These are phyloP conservation scores for Lymantria dispar DNA, from an alignment of 2,888 invertebrate genomes.

Conservation along the genomic window DNA sequence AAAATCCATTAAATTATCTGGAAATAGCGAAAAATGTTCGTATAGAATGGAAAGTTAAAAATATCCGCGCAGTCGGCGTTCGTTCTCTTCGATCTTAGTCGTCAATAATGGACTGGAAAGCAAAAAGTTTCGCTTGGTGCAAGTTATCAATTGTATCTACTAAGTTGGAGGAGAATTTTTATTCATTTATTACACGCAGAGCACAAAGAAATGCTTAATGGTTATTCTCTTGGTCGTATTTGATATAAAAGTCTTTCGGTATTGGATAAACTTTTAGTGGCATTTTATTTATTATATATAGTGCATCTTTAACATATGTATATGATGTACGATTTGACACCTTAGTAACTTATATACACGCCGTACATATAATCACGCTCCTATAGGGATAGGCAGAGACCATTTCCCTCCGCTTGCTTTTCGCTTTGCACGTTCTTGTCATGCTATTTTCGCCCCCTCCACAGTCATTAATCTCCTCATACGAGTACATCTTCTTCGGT, in stretches of 20 bases:
- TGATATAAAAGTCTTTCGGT: slow-evolving; percentile 61
- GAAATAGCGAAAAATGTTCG: slow-evolving; percentile 32
- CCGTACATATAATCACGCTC: too few species aligned
- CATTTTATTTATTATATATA: too few species aligned
- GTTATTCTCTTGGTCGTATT: slow-evolving; percentile 63
- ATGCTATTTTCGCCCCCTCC: too few species aligned
- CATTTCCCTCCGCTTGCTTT: too few species aligned
- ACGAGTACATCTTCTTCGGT: too few species aligned
- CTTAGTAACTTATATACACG: too few species aligned
- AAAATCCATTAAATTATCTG: slow-evolving; percentile 34
- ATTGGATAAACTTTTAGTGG: slow-evolving; percentile 45
- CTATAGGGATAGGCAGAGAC: too few species aligned
- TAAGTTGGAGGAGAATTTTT: slow-evolving; percentile 61
- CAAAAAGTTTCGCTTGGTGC: slow-evolving; percentile 67
- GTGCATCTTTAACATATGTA: too few species aligned
- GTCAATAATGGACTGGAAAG: slow-evolving; percentile 66
- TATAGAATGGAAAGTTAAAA: slow-evolving; percentile 39
- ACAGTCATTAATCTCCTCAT: too few species aligned
- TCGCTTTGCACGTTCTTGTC: too few species aligned
- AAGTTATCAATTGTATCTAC: slow-evolving; percentile 74
- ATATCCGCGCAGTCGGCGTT: slow-evolving; percentile 43
- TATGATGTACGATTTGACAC: too few species aligned
- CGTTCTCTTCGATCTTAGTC: slow-evolving; percentile 47
- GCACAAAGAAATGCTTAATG: slow-evolving; percentile 66
- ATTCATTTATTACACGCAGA: slow-evolving; percentile 71